Base-by-base conservation (phyloP, 2,797 vertebrate species). In the Euphonia xanthogaster region DNA sequence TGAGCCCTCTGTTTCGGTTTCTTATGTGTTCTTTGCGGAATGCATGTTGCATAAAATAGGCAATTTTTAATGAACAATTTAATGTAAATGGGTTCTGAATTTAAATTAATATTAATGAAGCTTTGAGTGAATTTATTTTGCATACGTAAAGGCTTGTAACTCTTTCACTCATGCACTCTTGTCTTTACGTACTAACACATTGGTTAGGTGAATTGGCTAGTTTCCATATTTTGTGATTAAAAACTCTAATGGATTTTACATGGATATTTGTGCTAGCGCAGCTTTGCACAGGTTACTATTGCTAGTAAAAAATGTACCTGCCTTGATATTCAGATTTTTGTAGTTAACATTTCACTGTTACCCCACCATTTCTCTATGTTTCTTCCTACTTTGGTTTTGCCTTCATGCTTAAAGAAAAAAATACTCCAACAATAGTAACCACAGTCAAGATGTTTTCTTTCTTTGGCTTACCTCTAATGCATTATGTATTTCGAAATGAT, bases 51-150 rank as follows among this genome's bases (percentile, higher is more conserved):
- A 98, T 98, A 98, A 98, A 98, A 98, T 97, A 98, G 98, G 97
- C 98, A 97, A 97, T 98, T 98, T 98, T 98, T 98, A 98, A 98
- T 98, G 97, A 98, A 98, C 98, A 98, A 98, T 98, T 98, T 98
- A 98, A 98, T 98, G 98, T 98, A 98, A 98, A 98, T 98, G 97
- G 97, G 81, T 97, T 98, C 98, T 98, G 98, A 98, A 98, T 98
- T 98, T 98, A 98, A 98, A 98, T 98, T 98, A 98, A 98, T 98
- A 98, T 98, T 98, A 98, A 98, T 98, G 98, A 98, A 98, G 97
- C 97, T 96, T 97, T 98, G 97, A 98, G 97, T 98, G 98, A 98
- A 98, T 98, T 98, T 98, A 98, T 98, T 98, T 98, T 98, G 98
- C 98, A 98, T 98, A 98, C 97, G 97, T 98, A 98, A 98, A 98